Percentiles rank a stretch among this genome's conserved stretches.
phyloP scores from a whole-genome alignment of 2,888 invertebrate genomes.

The Drosophila kanekoi region DNA sequence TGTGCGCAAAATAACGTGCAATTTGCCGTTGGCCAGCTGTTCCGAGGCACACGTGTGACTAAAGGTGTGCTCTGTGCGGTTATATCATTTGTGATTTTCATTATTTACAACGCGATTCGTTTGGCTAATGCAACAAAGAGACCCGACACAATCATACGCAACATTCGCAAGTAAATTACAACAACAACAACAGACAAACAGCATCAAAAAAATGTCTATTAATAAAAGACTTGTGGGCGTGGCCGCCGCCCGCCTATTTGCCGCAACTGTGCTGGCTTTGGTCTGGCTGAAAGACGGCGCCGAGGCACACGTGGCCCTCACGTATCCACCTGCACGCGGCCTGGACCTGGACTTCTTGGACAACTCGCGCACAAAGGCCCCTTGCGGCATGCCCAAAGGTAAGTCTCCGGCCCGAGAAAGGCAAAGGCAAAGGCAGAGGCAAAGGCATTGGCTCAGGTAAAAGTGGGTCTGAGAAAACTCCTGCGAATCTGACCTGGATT shows the following conservation, averaged over 20 bases:
- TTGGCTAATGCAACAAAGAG: slow-evolving; percentile 22
- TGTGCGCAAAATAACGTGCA: slow-evolving; percentile 6
- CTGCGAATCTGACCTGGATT: slow-evolving; percentile 44
- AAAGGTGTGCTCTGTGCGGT: slow-evolving; percentile 20
- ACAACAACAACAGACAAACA: slow-evolving; percentile 18
- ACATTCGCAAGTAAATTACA: slow-evolving; percentile 34
- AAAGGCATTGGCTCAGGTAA: slow-evolving; percentile 4
- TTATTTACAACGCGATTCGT: slow-evolving; percentile 16
- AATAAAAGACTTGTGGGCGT: slow-evolving; percentile 51
- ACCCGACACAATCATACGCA: slow-evolving; percentile 27
- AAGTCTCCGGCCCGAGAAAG: slow-evolving; percentile 78
- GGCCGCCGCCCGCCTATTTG: slow-evolving; percentile 16
- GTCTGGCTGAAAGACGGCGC: slow-evolving; percentile 35
- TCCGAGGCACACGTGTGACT: slow-evolving; percentile 12
- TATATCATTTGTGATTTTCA: slow-evolving; percentile 24
- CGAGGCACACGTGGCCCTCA: slow-evolving; percentile 92
- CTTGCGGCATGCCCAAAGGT: slow-evolving; percentile 98
- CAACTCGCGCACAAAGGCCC: slow-evolving; percentile 94
- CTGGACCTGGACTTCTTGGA: slow-evolving; percentile 97
- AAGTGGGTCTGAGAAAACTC: slow-evolving; percentile 55
- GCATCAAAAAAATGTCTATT: slow-evolving; percentile 48
- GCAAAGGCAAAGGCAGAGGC: slow-evolving; percentile 7
- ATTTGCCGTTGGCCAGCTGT: slow-evolving; percentile 14
- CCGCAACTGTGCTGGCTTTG: slow-evolving; percentile 32
- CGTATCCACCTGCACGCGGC: slow-evolving; percentile 94